Evolutionary conservation across 1,140 invertebrate genomes (phyloP), one percentile per base, ranked within the genome.

Genomic region (Anagrus nilaparvatae): DNA sequence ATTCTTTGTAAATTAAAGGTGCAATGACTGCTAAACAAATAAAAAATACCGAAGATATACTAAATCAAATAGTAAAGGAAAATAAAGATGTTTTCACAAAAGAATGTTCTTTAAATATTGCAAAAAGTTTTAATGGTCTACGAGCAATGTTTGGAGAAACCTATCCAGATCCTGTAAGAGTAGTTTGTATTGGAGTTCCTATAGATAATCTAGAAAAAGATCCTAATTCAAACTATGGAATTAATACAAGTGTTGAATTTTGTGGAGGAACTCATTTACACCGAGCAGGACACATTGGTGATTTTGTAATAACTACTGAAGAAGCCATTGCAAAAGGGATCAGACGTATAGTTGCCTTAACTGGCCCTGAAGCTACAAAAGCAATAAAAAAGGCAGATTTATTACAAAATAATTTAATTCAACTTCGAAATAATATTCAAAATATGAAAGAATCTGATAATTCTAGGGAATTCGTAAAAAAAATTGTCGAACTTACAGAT

Each of bases 261-360:
- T 99, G 97, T 72, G 97, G 97, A 47, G 97, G 97, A 56, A 99
- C 96, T 17, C 95, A 99, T 77, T 75, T 98, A 31, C 75, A 82
- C 49, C 81, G 81, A 51, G 82, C 88, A 19, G 82, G 85, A 1
- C 91, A 99, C 59, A 87, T 97, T 59, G 91, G 89, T 34, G 81
- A 92, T 53, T 93, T 99, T 71, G 83, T 97, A 1, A 97, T 99
- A 56, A 77, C 89, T 3, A 88, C 83, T 56, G 97, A 99, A 76
- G 97, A 99, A 71, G 95, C 96, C 9, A 99, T 99, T 54, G 90
- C 97, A 31, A 99, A 99, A 72, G 97, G 95, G 40, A 95, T 98
- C 43, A 73, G 97, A 35, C 79, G 97, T 59, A 97, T 99, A 60
- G 89, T 98, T 27, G 96, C 94, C 19, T 63, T 99, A 2, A 99